Evolutionary conservation across 1,140 invertebrate species (phyloP), one percentile per base, ranked within the genome.

Genomic region (Bombus superbus): DNA sequence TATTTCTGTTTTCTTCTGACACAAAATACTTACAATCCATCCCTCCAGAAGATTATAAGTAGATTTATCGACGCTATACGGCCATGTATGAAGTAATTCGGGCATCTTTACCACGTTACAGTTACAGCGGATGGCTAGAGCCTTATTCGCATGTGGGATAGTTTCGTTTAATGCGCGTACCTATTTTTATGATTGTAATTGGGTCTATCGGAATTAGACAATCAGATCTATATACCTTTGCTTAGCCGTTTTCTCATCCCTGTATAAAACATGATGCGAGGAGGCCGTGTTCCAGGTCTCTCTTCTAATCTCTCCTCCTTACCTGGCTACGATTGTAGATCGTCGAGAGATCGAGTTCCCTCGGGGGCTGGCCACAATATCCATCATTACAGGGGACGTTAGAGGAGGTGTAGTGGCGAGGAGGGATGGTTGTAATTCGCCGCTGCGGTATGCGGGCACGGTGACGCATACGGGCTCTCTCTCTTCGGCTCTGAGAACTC

Each of bases 361-460:
- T 89, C 53, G 64, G 59, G 66, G 75, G n/a, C 53, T 84, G 66
- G n/a, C 77, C 85, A 78, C 66, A 87, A 87, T 90, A 87, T 89
- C 59, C 40, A 82, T 87, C 81, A 81, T 80, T 53, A 84, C 79
- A 74, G 28, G 72, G 62, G 13, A 38, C 42, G 40, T 59, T 9
- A 28, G 64, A 78, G 40, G 40, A 32, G 38, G 35, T 22, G 62
- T 22, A 22, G 66, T 25, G 66, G 13, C 1, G 66, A 35, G 35
- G 69, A 62, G 40, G 80, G 66, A 53, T 40, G 78, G 75, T 68
- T 87, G 47, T 85, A 85, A 87, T 85, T 87, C 86, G 86, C 76
- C 75, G 86, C 40, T 57, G 42, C 83, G 83, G 86, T 78, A 86
- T 87, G 83, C 83, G 86, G 82, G 83, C 76, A 86, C 59, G 68